Base-by-base conservation (phyloP, 2,113 vertebrate species). In the Otocyon megalotis region DNA sequence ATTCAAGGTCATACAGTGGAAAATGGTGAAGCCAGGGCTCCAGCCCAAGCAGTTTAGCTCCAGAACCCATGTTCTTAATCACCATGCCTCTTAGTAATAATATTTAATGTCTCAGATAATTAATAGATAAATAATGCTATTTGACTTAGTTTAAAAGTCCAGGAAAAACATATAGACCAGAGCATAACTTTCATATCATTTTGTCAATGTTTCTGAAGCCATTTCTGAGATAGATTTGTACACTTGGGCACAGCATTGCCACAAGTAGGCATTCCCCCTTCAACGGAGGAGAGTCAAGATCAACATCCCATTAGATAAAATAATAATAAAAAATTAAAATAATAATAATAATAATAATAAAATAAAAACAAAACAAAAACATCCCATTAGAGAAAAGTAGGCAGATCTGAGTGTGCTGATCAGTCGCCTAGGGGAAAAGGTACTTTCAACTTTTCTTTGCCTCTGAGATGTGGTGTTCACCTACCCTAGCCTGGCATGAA, bases 391-490 rank as follows among this genome's bases (percentile, higher is more conserved):
- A 20, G 17, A 19, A 0, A 24, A 90, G 14, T n/a, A 81, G 58
- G 81, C 82, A 54, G 76, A 85, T 10, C 65, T 65, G 58, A 84
- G 58, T 17, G 20, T 92, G 37, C 94, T 97, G 69, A 96, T 85
- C 50, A 22, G 16, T 35, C 86, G 67, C 26, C 97, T 97, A 48
- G 90, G 86, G 26, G 88, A 95, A 81, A 98, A 97, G 94, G 93
- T 97, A 35, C 7, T 12, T 26, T 58, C 83, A 63, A 17, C 15
- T 80, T 80, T 24, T 19, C 35, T 89, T 88, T 60, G 62, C 80
- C 50, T 67, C 37, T 43, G 32, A 85, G 35, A 67, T 24, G 12
- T 3, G 79, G 71, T 19, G 48, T 28, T 84, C 10, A 1, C 22
- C 8, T 17, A 1, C 22, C 11, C 28, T 17, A 74, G 22, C 17